Conservation (phyloP, 2,113 vertebrate species). For the Dromas ardeola region DNA sequence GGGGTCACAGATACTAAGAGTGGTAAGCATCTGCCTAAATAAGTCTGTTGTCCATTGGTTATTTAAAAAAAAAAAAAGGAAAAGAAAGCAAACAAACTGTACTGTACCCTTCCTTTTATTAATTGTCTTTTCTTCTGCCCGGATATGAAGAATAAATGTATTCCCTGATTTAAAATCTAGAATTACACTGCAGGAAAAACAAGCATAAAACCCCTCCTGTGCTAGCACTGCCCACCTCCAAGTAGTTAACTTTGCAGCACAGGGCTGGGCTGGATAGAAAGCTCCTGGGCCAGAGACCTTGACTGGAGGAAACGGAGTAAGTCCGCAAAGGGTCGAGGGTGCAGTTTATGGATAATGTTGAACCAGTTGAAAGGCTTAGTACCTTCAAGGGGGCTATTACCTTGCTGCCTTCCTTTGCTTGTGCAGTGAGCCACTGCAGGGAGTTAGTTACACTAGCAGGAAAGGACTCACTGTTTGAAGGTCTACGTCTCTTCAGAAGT, state of each 20-base stretch:
- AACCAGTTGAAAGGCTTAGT: not conserved
- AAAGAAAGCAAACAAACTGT: not conserved
- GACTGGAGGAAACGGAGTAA: not conserved
- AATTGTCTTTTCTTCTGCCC: not conserved
- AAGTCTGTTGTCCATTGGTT: not conserved
- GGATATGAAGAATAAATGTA: not conserved
- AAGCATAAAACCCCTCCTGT: not conserved
- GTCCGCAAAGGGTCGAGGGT: not conserved
- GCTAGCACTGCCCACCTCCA: not conserved
- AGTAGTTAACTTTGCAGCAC: not conserved
- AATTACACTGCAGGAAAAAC: not conserved
- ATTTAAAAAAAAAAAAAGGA: not conserved
- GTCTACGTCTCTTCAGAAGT: not conserved
- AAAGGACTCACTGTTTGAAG: not conserved
- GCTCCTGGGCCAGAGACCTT: not conserved
- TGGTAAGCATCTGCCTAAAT: not conserved
- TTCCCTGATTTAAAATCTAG: not conserved
- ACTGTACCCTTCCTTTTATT: not conserved
- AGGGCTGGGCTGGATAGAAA: not conserved
- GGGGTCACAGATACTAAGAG: not conserved
- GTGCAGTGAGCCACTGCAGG: not conserved
- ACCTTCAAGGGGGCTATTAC: not conserved
- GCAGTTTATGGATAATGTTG: not conserved
- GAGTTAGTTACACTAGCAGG: not conserved
- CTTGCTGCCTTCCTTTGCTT: not conserved